Evolutionary conservation across 2,888 invertebrate genomes (phyloP).

Genomic region (Phengaris alcon): DNA sequence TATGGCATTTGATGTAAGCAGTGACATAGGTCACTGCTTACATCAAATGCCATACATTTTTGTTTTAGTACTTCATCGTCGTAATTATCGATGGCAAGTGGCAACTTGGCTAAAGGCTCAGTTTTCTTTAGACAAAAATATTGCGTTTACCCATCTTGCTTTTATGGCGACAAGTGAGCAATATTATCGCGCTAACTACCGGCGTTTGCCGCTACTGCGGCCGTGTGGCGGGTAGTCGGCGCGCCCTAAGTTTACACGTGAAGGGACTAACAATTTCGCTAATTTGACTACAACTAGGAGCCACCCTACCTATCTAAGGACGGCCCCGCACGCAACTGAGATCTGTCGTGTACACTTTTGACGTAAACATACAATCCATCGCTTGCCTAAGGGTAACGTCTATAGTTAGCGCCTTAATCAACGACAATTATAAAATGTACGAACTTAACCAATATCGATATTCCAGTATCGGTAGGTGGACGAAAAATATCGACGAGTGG

Average conservation of each 20-base stretch:
- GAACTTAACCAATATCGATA: neutral
- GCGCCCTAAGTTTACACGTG: neutral
- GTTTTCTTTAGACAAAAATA: too few relatives aligned
- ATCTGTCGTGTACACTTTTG: slow-evolving; percentile 60
- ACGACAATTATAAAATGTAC: neutral
- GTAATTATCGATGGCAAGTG: too few relatives aligned
- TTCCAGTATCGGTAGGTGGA: neutral
- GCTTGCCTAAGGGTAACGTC: slow-evolving; percentile 38
- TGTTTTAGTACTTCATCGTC: too few relatives aligned
- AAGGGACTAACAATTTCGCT: slow-evolving; percentile 1
- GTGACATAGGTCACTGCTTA: too few relatives aligned
- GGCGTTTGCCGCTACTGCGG: neutral
- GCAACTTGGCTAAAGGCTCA: too few relatives aligned
- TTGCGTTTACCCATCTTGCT: too few relatives aligned
- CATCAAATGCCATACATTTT: too few relatives aligned
- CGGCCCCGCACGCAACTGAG: slow-evolving; percentile 77
- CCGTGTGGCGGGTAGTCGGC: neutral
- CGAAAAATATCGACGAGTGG: neutral
- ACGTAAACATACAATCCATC: slow-evolving; percentile 53
- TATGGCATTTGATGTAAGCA: too few relatives aligned
- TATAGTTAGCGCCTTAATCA: neutral
- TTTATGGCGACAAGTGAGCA: too few relatives aligned
- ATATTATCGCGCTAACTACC: neutral
- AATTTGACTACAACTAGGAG: neutral
- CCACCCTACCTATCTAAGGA: slow-evolving; percentile 69